Evolutionary conservation across 2,797 vertebrate genomes (phyloP).

Genomic region (Muscicapa striata): DNA sequence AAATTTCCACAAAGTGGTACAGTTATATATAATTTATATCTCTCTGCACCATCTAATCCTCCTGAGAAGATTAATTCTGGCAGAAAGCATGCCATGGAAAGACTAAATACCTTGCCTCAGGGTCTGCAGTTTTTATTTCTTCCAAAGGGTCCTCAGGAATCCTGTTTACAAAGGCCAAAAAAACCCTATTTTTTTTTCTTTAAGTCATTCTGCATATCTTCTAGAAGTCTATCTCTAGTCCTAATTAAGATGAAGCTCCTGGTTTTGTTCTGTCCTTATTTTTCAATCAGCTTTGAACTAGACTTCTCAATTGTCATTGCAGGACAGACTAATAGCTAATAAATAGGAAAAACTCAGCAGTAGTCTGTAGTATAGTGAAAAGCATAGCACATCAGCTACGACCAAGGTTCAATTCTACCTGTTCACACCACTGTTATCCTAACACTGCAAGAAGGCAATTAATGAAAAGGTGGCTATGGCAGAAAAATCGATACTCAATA

Average conservation of each 20-base stretch:
- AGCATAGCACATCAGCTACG: background rate
- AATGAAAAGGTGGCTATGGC: constrained; percentile 1
- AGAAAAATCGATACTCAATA: constrained; percentile 19
- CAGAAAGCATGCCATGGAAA: constrained; percentile 24
- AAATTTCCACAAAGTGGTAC: constrained; percentile 53
- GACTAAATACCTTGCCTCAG: constrained; percentile 42
- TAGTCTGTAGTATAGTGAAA: background rate
- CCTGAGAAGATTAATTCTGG: constrained; percentile 57
- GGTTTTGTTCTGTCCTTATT: background rate
- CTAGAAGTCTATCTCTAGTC: background rate
- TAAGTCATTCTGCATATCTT: background rate
- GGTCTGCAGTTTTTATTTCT: constrained; percentile 10
- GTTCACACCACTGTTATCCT: background rate
- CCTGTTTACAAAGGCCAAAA: background rate
- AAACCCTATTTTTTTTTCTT: background rate
- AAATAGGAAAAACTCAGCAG: background rate
- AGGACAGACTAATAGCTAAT: background rate
- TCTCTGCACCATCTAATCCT: constrained; percentile 34
- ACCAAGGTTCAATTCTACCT: background rate
- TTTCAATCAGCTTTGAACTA: background rate
- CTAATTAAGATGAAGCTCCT: background rate
- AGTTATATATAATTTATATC: constrained; percentile 60
- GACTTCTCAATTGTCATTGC: background rate
- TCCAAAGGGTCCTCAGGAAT: background rate
- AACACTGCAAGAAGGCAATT: background rate